Evolutionary conservation across 23 tunicate genomes (phyloP), one percentile per base, ranked within the genome.

Genomic region (Halocynthia roretzi): DNA sequence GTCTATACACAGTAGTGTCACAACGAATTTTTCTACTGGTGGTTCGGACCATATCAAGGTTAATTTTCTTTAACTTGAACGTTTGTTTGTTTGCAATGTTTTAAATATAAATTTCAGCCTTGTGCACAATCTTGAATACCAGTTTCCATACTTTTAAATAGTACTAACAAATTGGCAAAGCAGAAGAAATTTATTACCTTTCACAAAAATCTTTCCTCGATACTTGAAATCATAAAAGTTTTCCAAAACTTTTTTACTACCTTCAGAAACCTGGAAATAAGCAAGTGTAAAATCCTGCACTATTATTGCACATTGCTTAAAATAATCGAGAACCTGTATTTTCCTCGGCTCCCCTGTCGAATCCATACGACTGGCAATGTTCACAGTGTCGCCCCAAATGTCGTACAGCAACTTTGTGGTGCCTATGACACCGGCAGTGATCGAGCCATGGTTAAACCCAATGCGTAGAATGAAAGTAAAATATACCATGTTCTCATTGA

Each of bases 331-430:
- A 5, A 87, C 94, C 91, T 87, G 99, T 60, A 94, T 71, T 51
- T 86, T 75, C 10, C 87, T 87, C 15, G 89, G 90, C 9, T 81
- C 87, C 0, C 99, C 99, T 11, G 95, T 94, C 5, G 95, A 87
- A 79, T 94, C 99, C 95, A 87, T 94, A 7, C 95, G 72, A 55
- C 95, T 87, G 10, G 99, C 99, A 78, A 77, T 88, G 87, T 94
- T 94, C 15, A 87, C 99, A 52, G 99, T 94, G 78, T 94, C 94
- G 7, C 99, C 99, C 99, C 99, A 94, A 5, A 87, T 87, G 67
- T 93, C 95, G 67, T 87, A 94, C 9, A 94, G 87, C 49, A 66
- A 77, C 84, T 94, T 94, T 14, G 94, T 85, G 14, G 90, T 70
- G 31, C 95, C 99, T 22, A 88, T 87, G 17, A 94, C 95, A 7